These are phyloP conservation scores for Fragum sueziense DNA, from an alignment of 2,888 invertebrate species.

Conservation along the genomic window DNA sequence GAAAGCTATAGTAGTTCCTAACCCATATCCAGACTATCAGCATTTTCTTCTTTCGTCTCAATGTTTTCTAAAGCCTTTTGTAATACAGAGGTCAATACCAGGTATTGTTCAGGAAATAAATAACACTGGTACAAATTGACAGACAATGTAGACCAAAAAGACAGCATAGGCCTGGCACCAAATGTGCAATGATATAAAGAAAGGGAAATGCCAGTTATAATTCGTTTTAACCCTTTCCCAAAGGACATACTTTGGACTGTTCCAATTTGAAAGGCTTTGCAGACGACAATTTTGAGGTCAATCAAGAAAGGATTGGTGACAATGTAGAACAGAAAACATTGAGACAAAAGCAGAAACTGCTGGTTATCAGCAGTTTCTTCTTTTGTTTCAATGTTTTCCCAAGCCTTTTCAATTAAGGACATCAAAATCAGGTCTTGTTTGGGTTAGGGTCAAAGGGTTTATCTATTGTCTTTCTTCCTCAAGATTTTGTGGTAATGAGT, in stretches of 20 bases:
- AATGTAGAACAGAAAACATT: too few relatives aligned
- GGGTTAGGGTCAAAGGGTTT: not conserved
- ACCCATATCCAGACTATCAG: not conserved
- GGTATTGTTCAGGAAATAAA: not conserved
- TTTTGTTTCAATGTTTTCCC: too few relatives aligned
- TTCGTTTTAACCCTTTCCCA: not conserved
- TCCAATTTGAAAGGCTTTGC: too few relatives aligned
- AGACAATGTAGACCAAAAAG: not conserved
- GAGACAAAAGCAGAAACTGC: too few relatives aligned
- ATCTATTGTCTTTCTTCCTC: not conserved
- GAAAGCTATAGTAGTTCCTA: not conserved
- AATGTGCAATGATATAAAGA: too few relatives aligned
- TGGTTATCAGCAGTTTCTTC: too few relatives aligned
- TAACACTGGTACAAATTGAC: not conserved
- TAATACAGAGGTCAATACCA: not conserved
- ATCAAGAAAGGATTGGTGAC: too few relatives aligned
- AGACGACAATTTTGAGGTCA: too few relatives aligned
- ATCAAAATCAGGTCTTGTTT: too few relatives aligned
- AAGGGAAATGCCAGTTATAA: not conserved
- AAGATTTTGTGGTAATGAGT: not conserved
- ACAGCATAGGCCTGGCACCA: too few relatives aligned
- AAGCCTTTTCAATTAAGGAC: too few relatives aligned
- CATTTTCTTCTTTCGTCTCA: not conserved
- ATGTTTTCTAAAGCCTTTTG: not conserved
- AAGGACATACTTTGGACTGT: too few relatives aligned